These are phyloP conservation scores for Agrotis ipsilon DNA, from an alignment of 2,888 invertebrate genomes.

Conservation along the genomic window DNA sequence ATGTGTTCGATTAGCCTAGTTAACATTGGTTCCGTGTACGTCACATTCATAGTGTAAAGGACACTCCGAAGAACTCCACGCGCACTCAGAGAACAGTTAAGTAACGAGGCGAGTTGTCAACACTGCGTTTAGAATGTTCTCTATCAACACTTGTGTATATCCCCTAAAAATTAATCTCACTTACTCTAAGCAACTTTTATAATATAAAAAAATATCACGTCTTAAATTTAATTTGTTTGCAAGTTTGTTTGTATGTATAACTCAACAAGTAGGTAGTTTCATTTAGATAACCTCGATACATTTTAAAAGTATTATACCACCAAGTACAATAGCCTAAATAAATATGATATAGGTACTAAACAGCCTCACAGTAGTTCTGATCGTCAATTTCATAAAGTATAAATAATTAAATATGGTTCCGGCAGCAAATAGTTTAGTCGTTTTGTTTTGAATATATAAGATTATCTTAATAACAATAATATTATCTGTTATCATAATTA, in stretches of 20 bases:
- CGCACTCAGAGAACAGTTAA: neutral
- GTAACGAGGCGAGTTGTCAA: conserved; percentile 13
- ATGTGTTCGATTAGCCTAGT: conserved; percentile 79
- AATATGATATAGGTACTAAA: conserved; percentile 28
- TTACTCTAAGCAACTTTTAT: conserved; percentile 47
- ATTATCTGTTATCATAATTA: conserved; percentile 37
- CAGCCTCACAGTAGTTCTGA: conserved; percentile 15
- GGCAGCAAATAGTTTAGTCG: conserved; percentile 24
- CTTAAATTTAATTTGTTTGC: conserved; percentile 38
- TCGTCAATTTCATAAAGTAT: conserved; percentile 30
- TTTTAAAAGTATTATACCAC: conserved; percentile 26
- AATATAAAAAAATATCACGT: conserved; percentile 57
- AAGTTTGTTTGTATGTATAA: conserved; percentile 35
- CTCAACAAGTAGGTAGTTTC: conserved; percentile 27
- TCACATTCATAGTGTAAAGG: conserved; percentile 73
- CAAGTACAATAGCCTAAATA: conserved; percentile 45
- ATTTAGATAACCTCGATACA: conserved; percentile 7
- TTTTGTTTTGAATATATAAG: conserved; percentile 21
- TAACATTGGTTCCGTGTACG: conserved; percentile 85
- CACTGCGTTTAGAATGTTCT: conserved; percentile 10
- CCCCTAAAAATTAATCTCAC: conserved; percentile 50
- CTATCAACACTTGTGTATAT: conserved; percentile 20
- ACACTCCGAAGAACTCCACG: conserved; percentile 36
- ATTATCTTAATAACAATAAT: conserved; percentile 34
- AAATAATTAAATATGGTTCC: conserved; percentile 21